A percentile compares a stretch with the other conserved stretches of the same genome.
phyloP scores from a whole-genome alignment of 1,140 invertebrate species.

The Batillaria attramentaria region DNA sequence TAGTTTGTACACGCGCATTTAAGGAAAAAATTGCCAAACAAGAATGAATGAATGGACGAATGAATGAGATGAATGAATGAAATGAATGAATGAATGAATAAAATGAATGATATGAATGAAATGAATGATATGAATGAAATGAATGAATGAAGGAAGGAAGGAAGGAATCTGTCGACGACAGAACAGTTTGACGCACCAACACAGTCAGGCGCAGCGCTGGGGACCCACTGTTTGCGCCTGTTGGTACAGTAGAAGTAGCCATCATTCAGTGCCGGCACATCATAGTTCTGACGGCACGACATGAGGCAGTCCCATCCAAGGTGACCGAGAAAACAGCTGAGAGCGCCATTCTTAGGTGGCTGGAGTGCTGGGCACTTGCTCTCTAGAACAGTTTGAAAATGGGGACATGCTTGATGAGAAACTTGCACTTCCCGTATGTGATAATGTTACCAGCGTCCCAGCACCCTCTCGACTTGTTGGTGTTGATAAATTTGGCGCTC shows the following conservation, averaged over 20 bases:
- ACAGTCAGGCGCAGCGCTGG: background rate
- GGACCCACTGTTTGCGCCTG: background rate
- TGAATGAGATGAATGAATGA: background rate
- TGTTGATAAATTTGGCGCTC: no score
- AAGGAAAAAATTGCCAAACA: background rate
- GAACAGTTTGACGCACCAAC: background rate
- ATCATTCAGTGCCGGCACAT: background rate
- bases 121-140: background rate
- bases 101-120: background rate
- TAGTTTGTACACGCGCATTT: no score
- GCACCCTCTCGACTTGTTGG: no score
- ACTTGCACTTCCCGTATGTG: no score
- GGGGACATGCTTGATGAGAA: no score
- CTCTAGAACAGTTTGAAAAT: no score
- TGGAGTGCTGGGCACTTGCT: background rate
- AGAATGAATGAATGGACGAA: background rate
- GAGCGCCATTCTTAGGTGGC: conserved; percentile 1
- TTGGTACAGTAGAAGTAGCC: conserved; percentile 15
- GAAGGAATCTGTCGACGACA: no score
- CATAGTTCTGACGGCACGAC: background rate
- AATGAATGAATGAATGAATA: background rate
- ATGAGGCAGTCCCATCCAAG: conserved; percentile 22
- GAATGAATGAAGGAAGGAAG: background rate
- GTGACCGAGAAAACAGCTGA: background rate
- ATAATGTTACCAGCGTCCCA: no score